These are phyloP conservation scores for Nymphalis urticae DNA, from an alignment of 2,888 invertebrate species.

Conservation along the genomic window DNA sequence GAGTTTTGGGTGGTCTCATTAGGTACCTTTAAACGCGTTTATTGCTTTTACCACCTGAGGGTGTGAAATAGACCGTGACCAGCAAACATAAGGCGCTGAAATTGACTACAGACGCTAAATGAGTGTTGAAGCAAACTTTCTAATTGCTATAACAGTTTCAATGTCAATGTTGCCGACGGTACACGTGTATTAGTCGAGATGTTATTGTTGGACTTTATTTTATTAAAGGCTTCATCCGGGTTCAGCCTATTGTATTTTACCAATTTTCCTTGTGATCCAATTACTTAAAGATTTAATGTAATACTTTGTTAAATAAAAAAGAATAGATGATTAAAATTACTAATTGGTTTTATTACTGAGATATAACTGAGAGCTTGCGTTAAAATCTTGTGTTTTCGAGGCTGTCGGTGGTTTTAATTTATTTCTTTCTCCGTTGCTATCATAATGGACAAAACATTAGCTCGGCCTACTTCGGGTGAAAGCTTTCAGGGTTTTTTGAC, in stretches of 20 bases:
- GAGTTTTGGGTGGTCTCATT: slow-evolving; percentile 67
- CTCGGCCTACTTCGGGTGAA: slow-evolving; percentile 66
- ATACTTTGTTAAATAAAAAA: not conserved
- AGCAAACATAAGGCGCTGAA: slow-evolving; percentile 26
- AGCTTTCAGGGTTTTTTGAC: slow-evolving; percentile 71
- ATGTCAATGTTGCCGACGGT: not conserved
- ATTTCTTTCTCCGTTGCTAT: slow-evolving; percentile 63
- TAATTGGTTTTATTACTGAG: slow-evolving; percentile 3
- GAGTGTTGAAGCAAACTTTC: slow-evolving; percentile 9
- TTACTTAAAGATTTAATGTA: no score
- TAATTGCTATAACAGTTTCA: slow-evolving; percentile 18
- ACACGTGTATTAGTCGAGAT: not conserved
- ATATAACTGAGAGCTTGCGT: slow-evolving; percentile 6
- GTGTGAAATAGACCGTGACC: slow-evolving; percentile 68
- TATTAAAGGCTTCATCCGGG: not conserved
- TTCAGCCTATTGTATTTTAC: not conserved
- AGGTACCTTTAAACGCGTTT: slow-evolving; percentile 75
- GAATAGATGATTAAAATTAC: not conserved
- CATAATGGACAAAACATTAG: slow-evolving; percentile 78
- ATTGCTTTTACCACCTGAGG: slow-evolving; percentile 76
- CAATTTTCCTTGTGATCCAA: not conserved
- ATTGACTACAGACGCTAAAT: slow-evolving; percentile 14
- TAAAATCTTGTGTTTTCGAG: slow-evolving; percentile 39
- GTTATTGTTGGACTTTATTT: not conserved
- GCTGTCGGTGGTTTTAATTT: slow-evolving; percentile 58